Base-by-base conservation (phyloP, 2,888 invertebrate species). In the Pimpla rufipes region DNA sequence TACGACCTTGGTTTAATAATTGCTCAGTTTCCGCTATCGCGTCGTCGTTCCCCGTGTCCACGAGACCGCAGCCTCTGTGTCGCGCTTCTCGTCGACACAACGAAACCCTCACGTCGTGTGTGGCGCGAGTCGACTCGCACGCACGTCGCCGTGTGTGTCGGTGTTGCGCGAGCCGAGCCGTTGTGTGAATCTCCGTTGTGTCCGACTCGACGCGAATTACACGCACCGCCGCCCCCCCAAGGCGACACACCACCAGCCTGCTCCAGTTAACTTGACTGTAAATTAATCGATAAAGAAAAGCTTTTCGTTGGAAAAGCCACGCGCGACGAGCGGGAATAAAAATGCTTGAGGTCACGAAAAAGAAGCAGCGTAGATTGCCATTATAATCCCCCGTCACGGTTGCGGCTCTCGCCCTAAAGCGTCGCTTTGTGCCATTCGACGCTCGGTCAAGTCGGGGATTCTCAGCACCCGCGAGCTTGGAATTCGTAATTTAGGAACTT, bases 251-350 rank as follows among this genome's bases (percentile, higher is more conserved):
- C 73, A 80, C 68, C 66, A 67, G 66, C 68, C 74, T 64, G n/a
- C 42, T 55, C 70, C 18, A 47, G 79, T 80, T 76, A 62, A 83
- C 80, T 80, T 76, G 73, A 59, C 76, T 77, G 80, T 83, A 74
- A 79, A 83, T 29, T 79, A 73, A 83, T 80, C 83, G 71, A 83
- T 80, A 83, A 83, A 83, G 80, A 80, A 83, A 80, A 71, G 75
- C 68, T 83, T 83, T 83, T 80, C 79, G 83, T n/a, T 83, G 76
- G 67, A 77, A 77, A 79, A 80, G 67, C 47, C 21, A 64, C 4
- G 42, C 70, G 35, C 74, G 40, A 71, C 40, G 50, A 11, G 37
- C 62, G 37, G 52, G 68, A 80, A 83, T 83, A 83, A 77, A 74
- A 83, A 77, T 77, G 79, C 37, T 62, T 57, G 52, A 76, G 73